Conservation (phyloP, 2,797 vertebrate species). For the Muraenolepis orangiensis region DNA sequence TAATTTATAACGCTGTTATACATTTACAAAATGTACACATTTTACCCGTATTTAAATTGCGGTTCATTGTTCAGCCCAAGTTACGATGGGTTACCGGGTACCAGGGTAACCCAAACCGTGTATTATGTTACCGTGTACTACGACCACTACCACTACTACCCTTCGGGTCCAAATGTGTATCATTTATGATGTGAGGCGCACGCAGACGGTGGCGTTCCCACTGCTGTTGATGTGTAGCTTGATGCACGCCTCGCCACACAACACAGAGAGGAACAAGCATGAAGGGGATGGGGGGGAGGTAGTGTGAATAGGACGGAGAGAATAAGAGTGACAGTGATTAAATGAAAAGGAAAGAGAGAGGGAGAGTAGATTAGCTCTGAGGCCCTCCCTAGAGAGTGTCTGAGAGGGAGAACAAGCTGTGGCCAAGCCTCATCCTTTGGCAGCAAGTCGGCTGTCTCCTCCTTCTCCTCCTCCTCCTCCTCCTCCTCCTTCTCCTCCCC, state of each 20-base stretch:
- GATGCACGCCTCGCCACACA: slow-evolving; percentile 11
- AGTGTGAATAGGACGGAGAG: slow-evolving; percentile 41
- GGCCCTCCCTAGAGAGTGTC: slow-evolving; percentile 53
- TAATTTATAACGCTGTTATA: too few species aligned
- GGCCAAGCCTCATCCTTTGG: slow-evolving; percentile 18
- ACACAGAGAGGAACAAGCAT: slow-evolving; percentile 1
- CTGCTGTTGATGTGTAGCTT: background rate
- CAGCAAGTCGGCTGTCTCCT: too few species aligned
- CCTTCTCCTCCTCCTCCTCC: slow-evolving; percentile 48
- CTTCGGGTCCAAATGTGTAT: background rate
- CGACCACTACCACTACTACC: too few species aligned
- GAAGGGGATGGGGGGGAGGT: slow-evolving; percentile 24
- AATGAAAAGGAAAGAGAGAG: slow-evolving; percentile 53
- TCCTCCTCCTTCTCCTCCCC: background rate
- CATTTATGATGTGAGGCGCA: background rate
- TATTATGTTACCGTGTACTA: too few species aligned
- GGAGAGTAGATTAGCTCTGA: slow-evolving; percentile 59
- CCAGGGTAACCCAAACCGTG: too few species aligned
- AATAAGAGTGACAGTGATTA: slow-evolving; percentile 53
- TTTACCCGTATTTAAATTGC: too few species aligned
- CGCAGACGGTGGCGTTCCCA: background rate
- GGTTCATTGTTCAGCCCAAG: too few species aligned
- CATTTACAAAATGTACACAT: too few species aligned
- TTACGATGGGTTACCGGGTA: background rate
- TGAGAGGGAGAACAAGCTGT: slow-evolving; percentile 52